Percentiles rank a stretch among this genome's conserved stretches.
Evolutionary conservation across 2,888 invertebrate species (phyloP).

Genomic region (Hemaris fuciformis): DNA sequence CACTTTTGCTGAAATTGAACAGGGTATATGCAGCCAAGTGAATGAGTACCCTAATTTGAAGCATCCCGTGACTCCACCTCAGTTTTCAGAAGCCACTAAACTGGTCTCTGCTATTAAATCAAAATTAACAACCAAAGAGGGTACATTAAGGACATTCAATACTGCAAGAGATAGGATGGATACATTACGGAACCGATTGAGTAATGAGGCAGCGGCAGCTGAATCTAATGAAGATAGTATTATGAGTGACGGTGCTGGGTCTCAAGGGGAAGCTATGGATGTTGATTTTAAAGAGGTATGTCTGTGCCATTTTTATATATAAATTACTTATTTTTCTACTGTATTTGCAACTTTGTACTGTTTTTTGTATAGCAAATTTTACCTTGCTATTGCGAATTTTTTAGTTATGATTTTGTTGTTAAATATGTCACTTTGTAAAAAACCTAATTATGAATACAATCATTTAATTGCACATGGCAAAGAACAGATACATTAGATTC

Average conservation of each 20-base stretch:
- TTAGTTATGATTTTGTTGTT: too few relatives aligned
- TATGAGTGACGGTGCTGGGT: constrained; percentile 27
- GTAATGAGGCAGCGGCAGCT: constrained; percentile 41
- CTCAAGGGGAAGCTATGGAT: constrained; percentile 59
- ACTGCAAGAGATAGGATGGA: constrained; percentile 61
- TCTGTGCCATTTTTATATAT: not conserved
- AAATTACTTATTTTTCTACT: not conserved
- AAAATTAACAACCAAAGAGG: constrained; percentile 48
- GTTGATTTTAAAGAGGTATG: constrained; percentile 62
- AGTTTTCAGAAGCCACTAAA: constrained; percentile 73
- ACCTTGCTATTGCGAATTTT: too few relatives aligned
- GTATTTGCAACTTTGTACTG: not conserved
- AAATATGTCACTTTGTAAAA: too few relatives aligned
- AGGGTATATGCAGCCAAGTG: constrained; percentile 68
- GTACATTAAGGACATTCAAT: constrained; percentile 32
- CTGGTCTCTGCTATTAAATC: constrained; percentile 72
- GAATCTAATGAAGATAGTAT: constrained; percentile 29
- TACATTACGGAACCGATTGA: constrained; percentile 45
- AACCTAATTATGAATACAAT: too few relatives aligned
- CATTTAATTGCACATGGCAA: too few relatives aligned
- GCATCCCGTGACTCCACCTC: constrained; percentile 72
- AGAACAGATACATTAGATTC: too few relatives aligned
- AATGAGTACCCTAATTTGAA: constrained; percentile 69
- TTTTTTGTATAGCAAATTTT: too few relatives aligned
- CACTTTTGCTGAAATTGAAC: constrained; percentile 72